phyloP scores from a whole-genome alignment of 2,888 invertebrate species.

The Creontiades dilutus region DNA sequence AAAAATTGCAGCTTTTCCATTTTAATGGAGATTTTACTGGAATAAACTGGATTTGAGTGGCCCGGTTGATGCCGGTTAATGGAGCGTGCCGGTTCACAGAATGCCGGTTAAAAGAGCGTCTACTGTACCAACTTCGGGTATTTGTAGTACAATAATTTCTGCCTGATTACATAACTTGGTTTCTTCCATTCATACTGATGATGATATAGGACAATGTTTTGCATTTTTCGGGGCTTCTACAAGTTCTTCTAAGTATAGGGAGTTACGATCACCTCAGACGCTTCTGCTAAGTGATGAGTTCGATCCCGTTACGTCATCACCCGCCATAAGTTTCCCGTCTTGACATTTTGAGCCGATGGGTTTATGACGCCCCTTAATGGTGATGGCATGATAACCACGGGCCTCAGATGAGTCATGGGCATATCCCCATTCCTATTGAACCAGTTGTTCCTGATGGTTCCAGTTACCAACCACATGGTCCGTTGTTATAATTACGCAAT shows the following conservation, averaged over 20 bases:
- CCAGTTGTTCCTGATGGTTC: neutral
- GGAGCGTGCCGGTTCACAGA: too few relatives aligned
- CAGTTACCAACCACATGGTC: constrained; percentile 1
- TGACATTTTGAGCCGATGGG: neutral
- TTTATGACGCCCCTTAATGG: constrained; percentile 16
- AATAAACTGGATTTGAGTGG: too few relatives aligned
- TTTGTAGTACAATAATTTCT: too few relatives aligned
- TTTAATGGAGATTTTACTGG: too few relatives aligned
- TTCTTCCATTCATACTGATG: too few relatives aligned
- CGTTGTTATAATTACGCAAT: neutral
- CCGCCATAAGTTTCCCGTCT: neutral
- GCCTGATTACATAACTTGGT: too few relatives aligned
- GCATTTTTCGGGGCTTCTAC: neutral
- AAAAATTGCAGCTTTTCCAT: too few relatives aligned
- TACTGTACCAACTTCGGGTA: too few relatives aligned
- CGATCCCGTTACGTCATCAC: neutral
- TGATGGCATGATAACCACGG: neutral
- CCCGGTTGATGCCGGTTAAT: too few relatives aligned
- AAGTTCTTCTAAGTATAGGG: neutral
- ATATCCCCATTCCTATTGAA: neutral
- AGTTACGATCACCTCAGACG: neutral
- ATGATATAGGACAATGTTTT: too few relatives aligned
- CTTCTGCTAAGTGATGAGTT: neutral
- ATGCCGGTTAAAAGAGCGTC: too few relatives aligned
- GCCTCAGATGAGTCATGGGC: neutral